Conservation (phyloP, 1,140 invertebrate genomes). For the Drosophila cardini region DNA sequence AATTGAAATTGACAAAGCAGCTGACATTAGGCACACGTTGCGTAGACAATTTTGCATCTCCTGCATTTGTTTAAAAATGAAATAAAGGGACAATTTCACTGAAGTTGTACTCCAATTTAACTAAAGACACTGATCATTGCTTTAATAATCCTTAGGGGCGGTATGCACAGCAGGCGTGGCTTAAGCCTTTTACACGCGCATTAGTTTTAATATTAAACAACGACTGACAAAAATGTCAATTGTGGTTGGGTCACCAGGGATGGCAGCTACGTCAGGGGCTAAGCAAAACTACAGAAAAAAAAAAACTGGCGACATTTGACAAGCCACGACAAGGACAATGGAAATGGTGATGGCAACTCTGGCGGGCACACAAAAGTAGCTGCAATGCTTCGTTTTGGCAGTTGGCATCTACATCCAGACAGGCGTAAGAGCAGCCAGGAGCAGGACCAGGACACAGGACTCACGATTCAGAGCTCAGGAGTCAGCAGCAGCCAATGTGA, state of each 20-base stretch:
- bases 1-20: slow-evolving; percentile 58
- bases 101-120: slow-evolving; percentile 45
- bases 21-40: slow-evolving; percentile 17
- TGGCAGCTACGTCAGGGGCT: slow-evolving; percentile 38
- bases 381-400: slow-evolving; percentile 50
- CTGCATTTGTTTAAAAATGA: slow-evolving; percentile 18
- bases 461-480: not conserved
- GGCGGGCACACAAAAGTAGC: slow-evolving; percentile 59
- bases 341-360: slow-evolving; percentile 56
- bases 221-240: slow-evolving; percentile 65
- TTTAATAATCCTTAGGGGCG: too few species aligned
- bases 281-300: slow-evolving; percentile 42
- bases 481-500: slow-evolving; percentile 50
- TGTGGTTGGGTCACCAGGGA: slow-evolving; percentile 16
- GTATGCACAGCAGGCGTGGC: not conserved
- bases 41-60: slow-evolving; percentile 13
- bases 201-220: slow-evolving; percentile 75
- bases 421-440: slow-evolving; percentile 41
- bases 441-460: not conserved
- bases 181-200: slow-evolving; percentile 57
- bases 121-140: slow-evolving; percentile 18
- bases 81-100: too few species aligned
- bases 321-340: slow-evolving; percentile 40
- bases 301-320: slow-evolving; percentile 26
- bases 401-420: slow-evolving; percentile 58